These are phyloP conservation scores for Saccostrea echinata DNA, from an alignment of 1,140 invertebrate genomes.

Conservation along the genomic window DNA sequence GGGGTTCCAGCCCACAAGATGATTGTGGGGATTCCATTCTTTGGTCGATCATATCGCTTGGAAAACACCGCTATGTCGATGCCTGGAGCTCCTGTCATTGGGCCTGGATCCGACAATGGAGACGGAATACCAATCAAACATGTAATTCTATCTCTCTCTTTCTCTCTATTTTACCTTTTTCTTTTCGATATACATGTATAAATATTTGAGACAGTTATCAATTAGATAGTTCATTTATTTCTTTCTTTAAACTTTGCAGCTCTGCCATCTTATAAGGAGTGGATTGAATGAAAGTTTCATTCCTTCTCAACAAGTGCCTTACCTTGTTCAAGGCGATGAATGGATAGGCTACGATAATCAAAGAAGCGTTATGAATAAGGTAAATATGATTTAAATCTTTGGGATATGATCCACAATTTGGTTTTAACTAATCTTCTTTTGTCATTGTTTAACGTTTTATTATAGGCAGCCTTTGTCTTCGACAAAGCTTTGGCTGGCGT, in stretches of 20 bases:
- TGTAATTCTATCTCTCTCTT: conserved; percentile 6
- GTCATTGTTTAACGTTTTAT: neutral
- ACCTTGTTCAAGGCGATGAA: conserved; percentile 88
- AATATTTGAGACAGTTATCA: no score
- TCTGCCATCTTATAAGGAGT: conserved; percentile 52
- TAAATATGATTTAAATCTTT: conserved; percentile 65
- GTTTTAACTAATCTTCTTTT: neutral
- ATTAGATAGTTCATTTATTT: no score
- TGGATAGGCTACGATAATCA: conserved; percentile 94
- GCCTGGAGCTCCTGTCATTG: conserved; percentile 38
- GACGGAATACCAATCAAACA: conserved; percentile 49
- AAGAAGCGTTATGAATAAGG: conserved; percentile 88
- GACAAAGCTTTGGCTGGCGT: conserved; percentile 51
- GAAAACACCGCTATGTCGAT: conserved; percentile 32
- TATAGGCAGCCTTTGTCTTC: conserved; percentile 47
- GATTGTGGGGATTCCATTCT: conserved; percentile 48
- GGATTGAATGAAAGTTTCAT: conserved; percentile 37
- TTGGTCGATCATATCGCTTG: conserved; percentile 47
- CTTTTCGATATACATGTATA: neutral
- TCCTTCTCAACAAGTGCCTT: conserved; percentile 82
- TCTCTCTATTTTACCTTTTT: neutral
- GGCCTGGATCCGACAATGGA: conserved; percentile 51
- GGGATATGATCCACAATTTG: neutral
- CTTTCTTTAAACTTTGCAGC: neutral
- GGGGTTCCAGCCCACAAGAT: conserved; percentile 51